Conservation (phyloP, 2,797 vertebrate species). For the Propithecus perrieri region DNA sequence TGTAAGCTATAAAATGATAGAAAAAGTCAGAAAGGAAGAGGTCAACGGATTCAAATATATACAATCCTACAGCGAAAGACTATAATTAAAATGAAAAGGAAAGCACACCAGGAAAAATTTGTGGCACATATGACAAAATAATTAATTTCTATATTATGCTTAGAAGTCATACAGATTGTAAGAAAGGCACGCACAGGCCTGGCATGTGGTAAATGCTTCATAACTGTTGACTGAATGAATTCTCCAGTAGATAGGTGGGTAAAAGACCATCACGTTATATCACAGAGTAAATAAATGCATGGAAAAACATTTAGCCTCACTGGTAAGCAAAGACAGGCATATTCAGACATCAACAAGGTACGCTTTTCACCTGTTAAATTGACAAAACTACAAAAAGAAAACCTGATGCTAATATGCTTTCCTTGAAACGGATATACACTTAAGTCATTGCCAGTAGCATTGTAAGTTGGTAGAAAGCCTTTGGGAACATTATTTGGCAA, state of each 20-base stretch:
- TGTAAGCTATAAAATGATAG: slow-evolving; percentile 1
- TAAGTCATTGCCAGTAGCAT: neutral
- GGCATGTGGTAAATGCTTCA: neutral
- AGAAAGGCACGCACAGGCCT: neutral
- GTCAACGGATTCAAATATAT: neutral
- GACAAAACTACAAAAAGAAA: slow-evolving; percentile 23
- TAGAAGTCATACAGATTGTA: neutral
- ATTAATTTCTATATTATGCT: neutral
- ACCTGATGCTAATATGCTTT: neutral
- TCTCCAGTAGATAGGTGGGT: neutral
- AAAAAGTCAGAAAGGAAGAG: slow-evolving; percentile 39
- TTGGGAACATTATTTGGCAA: slow-evolving; percentile 23
- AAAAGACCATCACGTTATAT: neutral
- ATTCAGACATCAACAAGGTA: neutral
- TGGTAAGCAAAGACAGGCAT: neutral
- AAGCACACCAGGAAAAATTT: neutral
- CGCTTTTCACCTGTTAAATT: neutral
- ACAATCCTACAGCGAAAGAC: neutral
- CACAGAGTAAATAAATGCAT: neutral
- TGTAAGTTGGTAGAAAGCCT: slow-evolving; percentile 4
- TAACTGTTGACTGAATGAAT: neutral
- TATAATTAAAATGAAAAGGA: neutral
- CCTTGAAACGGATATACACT: neutral
- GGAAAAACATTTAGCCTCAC: neutral
- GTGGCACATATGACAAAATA: neutral